phyloP scores from a whole-genome alignment of 1,140 invertebrate genomes.

The Eciton burchellii region DNA sequence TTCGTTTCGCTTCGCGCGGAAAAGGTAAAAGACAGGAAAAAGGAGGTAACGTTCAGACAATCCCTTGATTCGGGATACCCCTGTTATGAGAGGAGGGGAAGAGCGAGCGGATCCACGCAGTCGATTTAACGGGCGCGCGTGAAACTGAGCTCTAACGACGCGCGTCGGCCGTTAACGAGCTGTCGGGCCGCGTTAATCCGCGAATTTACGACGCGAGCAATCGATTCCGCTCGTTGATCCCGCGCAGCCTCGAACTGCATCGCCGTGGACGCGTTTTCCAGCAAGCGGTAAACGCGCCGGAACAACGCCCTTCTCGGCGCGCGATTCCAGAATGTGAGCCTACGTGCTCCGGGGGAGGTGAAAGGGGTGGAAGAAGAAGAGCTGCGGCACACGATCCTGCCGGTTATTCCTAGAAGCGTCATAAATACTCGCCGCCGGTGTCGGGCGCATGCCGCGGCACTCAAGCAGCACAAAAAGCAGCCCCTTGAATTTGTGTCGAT shows the following conservation, averaged over 20 bases:
- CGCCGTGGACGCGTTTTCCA: slow-evolving; percentile 38
- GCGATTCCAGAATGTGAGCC: neutral
- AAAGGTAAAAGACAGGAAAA: too few relatives aligned
- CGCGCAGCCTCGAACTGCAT: slow-evolving; percentile 2
- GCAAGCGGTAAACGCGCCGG: slow-evolving; percentile 35
- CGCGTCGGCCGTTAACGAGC: slow-evolving; percentile 39
- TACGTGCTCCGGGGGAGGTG: neutral
- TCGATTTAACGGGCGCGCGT: slow-evolving; percentile 19
- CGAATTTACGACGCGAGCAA: slow-evolving; percentile 41
- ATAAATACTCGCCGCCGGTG: slow-evolving; percentile 23
- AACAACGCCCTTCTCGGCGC: neutral
- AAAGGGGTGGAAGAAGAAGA: too few relatives aligned
- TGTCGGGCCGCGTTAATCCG: slow-evolving; percentile 43
- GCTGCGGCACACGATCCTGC: neutral
- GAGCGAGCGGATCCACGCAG: slow-evolving; percentile 2
- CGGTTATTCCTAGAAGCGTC: slow-evolving; percentile 1
- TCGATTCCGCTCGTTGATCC: slow-evolving; percentile 50
- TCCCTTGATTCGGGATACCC: neutral
- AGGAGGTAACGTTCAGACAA: slow-evolving; percentile 1
- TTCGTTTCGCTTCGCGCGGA: too few relatives aligned
- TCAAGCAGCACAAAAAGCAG: neutral
- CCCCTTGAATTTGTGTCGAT: neutral
- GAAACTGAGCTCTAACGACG: slow-evolving; percentile 48
- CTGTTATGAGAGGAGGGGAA: neutral
- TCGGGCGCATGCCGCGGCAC: neutral